Conservation (phyloP, 2,888 invertebrate species). For the Sturmia bella region DNA sequence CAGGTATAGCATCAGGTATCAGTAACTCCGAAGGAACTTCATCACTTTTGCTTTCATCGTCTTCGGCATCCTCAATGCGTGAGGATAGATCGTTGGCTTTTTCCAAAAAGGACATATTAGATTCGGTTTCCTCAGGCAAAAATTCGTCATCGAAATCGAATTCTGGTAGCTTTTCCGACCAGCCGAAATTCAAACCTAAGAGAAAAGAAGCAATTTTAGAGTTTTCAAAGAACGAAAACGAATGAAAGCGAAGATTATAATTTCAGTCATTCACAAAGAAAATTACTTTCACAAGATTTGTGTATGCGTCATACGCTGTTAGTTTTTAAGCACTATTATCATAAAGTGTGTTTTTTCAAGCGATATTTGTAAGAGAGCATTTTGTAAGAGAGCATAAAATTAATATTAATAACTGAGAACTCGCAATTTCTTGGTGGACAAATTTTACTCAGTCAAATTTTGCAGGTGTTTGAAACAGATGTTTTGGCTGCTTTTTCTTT, state of each 20-base stretch:
- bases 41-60: constrained; percentile 78
- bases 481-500: no score
- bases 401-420: no score
- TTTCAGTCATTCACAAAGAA: no score
- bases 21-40: constrained; percentile 81
- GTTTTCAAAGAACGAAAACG: neutral
- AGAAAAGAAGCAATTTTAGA: neutral
- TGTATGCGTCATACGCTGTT: no score
- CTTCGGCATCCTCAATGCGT: constrained; percentile 72
- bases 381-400: no score
- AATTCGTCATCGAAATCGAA: constrained; percentile 79
- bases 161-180: constrained; percentile 75
- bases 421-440: no score
- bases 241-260: neutral
- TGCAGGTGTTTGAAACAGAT: no score
- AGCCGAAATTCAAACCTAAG: constrained; percentile 73
- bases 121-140: constrained; percentile 80
- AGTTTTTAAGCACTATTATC: no score
- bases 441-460: no score
- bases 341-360: no score
- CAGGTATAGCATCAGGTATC: constrained; percentile 81
- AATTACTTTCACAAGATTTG: no score
- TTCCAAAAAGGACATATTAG: constrained; percentile 78
- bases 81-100: constrained; percentile 79
- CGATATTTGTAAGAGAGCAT: no score